Evolutionary conservation across 2,888 invertebrate species (phyloP), one percentile per base, ranked within the genome.

Genomic region (Habroteleia sp.): DNA sequence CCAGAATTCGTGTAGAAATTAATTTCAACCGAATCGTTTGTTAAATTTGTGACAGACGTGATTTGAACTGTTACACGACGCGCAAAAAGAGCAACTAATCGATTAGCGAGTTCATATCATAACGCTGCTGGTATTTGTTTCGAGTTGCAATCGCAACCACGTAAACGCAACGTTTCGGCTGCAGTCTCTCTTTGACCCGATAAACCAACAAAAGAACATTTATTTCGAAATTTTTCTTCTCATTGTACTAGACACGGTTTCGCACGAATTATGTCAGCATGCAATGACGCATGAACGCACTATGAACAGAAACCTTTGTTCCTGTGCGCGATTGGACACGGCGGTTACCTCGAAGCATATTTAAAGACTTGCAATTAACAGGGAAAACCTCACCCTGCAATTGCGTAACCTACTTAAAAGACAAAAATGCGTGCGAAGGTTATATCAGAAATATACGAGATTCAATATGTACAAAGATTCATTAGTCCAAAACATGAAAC

Each of bases 241-340:
- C 42, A 23, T 14, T 42, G 48, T 50, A 52, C 48, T 29, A 63
- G 56, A 35, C 71, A 71, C 72, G 50, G 58, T 73, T 73, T 73
- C 31, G 65, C 65, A 52, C 35, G 52, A 29, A 58, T 73, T 73
- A 58, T 65, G 58, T 65, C 65, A 73, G 35, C 72, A 23, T 33
- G 63, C 63, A 72, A 50, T 72, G 72, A 72, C 72, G 56, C 72
- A 37, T 58, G 29, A 58, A 73, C 17, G 35, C 58, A 42, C 35
- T 65, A 72, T 62, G 66, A 73, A 71, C 73, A 62, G 75, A 73
- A 75, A 66, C 74, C 54, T 75, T 75, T 75, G 77, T 75, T 69
- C 46, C 35, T 63, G 25, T 41, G 46, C 23, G 31, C 69, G 65
- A 77, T 75, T 69, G 42, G 72, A 75, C 56, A 75, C 73, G 65